Base-by-base conservation (phyloP, 2,888 invertebrate genomes). In the Lepidocyrtoides sp. region DNA sequence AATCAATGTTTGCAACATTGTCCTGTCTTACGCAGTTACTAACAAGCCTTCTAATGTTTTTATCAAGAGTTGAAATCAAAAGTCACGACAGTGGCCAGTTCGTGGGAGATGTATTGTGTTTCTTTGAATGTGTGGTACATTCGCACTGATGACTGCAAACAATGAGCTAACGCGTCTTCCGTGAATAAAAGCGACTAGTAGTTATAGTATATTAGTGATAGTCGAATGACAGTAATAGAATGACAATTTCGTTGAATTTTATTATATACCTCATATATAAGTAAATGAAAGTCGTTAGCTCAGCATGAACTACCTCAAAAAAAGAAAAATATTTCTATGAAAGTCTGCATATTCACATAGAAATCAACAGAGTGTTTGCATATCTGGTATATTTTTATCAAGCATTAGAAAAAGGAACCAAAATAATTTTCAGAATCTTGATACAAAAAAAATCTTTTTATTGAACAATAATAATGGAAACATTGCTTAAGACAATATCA, bases 41-140 rank as follows among this genome's bases (percentile, higher is more conserved):
- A 66, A 29, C 66, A n/a, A 66, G 36, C 32, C 10, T n/a, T 32
- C 14, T 32, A 60, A 66, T 66, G 66, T 66, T 41, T 60, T 75
- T 75, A 86, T 86, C 86, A 75, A 36, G 75, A 75, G 60, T 60
- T 86, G 75, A 75, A 86, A 86, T 86, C 86, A 60, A 60, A 72
- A 86, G 86, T 75, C 86, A 85, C 85, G 85, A 85, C 23, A 10
- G 48, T n/a, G n/a, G 48, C 54, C 54, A 54, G 14, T 2, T 17
- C n/a, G 32, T 17, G 69, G 7, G 54, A 54, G 54, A 54, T 51
- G n/a, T n/a, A 8, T n/a, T 57, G 4, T 10, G 57, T 60, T 60
- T 60, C 60, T 60, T 23, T 60, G 60, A 1, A n/a, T n/a, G n/a
- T n/a, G n/a, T n/a, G n/a, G n/a, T n/a, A n/a, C n/a, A n/a, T n/a